Evolutionary conservation across 2,797 vertebrate genomes (phyloP), one percentile per base, ranked within the genome.

Genomic region (Alcedo atthis): DNA sequence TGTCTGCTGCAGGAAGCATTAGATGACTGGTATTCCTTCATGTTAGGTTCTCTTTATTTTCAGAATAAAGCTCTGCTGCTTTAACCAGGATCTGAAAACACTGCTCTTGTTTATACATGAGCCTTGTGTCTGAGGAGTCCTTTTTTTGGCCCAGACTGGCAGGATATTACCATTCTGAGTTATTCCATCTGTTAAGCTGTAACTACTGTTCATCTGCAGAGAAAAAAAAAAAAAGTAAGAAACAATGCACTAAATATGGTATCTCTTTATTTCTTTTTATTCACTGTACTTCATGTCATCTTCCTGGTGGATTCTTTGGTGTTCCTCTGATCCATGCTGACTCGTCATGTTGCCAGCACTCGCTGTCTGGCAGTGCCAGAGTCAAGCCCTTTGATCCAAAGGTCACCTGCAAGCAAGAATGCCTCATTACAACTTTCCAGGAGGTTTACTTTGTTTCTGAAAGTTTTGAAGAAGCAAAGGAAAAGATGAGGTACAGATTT

Each of bases 401-500:
- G 95, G 96, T 98, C 70, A 98, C 98, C 92, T 98, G 98, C 97
- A 99, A 98, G 90, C 98, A 99, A 95, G 98, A 99, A 96, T 99
- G 99, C 96, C 98, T 99, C 97, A 99, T 99, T 94, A 99, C 99
- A 92, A 99, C 98, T 48, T 99, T 99, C 97, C 99, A 99, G 95
- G 99, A 99, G 66, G 98, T 99, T 82, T 99, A 99, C 93, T 99
- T 99, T 96, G 98, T 99, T 93, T 99, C 99, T 67, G 98, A 99
- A 96, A 99, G 98, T 95, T 99, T 99, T 96, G 99, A 99, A 97
- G 99, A 99, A 90, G 99, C 99, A 94, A 99, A 99, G 97, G 98
- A 99, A 88, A 99, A 99, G 93, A 99, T 99, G 99, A 99, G 98
- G 99, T 99, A 96, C 25, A 40, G 37, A 40, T 26, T 42, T 11